Evolutionary conservation across 1,140 invertebrate genomes (phyloP).

Genomic region (Trigoniulus corallinus): DNA sequence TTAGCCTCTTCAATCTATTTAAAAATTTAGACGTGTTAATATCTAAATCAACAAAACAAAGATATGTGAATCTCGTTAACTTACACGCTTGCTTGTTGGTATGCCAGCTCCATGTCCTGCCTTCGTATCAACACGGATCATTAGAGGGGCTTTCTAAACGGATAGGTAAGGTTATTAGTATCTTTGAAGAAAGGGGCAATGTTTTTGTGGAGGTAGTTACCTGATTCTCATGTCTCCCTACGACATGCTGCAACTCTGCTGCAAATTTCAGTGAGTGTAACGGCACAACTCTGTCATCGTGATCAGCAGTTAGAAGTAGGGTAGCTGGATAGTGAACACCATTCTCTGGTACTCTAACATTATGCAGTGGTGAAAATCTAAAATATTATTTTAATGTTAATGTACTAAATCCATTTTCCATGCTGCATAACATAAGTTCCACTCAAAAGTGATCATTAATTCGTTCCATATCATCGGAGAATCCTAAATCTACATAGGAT

Average conservation of each 20-base stretch:
- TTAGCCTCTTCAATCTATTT: conserved; percentile 80
- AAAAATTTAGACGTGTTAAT: conserved; percentile 19
- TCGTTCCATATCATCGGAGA: no score
- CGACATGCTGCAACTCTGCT: conserved; percentile 66
- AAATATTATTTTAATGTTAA: no score
- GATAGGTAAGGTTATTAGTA: no score
- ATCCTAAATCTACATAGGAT: no score
- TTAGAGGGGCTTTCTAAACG: conserved; percentile 64
- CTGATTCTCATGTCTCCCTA: conserved; percentile 40
- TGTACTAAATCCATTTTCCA: no score
- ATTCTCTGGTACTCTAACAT: conserved; percentile 49
- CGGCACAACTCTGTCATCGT: conserved; percentile 93
- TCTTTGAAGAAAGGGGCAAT: no score
- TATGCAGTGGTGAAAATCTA: conserved; percentile 82
- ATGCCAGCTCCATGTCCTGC: conserved; percentile 92
- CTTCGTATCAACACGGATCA: conserved; percentile 82
- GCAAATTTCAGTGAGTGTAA: conserved; percentile 91
- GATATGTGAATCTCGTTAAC: conserved; percentile 16
- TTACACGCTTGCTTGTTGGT: conserved; percentile 78
- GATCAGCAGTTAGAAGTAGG: conserved; percentile 83
- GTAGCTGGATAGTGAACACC: conserved; percentile 69
- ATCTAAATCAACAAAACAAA: conserved; percentile 7
- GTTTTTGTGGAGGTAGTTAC: no score
- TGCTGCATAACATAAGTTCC: no score
- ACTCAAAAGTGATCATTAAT: no score